Evolutionary conservation across 2,888 invertebrate species (phyloP), one percentile per base, ranked within the genome.

Genomic region (Plebejus anna): DNA sequence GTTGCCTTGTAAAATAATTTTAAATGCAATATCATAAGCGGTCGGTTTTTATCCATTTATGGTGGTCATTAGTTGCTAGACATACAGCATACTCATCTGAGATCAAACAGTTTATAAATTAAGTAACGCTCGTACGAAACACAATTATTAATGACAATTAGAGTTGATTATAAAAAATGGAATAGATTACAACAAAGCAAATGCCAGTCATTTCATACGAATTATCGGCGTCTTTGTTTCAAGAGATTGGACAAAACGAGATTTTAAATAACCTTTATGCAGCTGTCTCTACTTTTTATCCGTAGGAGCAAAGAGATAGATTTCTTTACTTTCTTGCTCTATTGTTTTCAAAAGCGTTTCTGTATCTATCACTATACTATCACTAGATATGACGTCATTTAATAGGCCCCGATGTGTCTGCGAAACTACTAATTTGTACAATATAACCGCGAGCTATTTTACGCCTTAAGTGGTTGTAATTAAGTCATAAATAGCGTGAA

Each of bases 141-240:
- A 83, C 84, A 87, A 90, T 90, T 89, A 90, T 89, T 89, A 89
- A 89, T 85, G 88, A 90, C 90, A 90, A 91, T 91, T 90, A 90
- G 86, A 84, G 87, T 86, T 83, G 82, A 83, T 84, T 81, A 82
- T 83, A 87, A 88, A 88, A 89, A 88, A 85, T 84, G 89, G 87
- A 90, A 89, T 87, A 87, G 84, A 28, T 83, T 82, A 86, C 87
- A 82, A 91, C 91, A 91, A 91, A 85, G 78, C 76, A 89, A 90
- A 85, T 85, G 92, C 92, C 92, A 93, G 93, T 94, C 93, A 94
- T 87, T 90, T 89, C 92, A 92, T 89, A 93, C 92, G 92, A 91
- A 93, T 92, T 91, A 92, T 84, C 82, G 84, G 71, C 80, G 81
- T 85, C 89, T 89, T 92, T 92, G 92, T 93, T 92, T 92, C 90